Base-by-base conservation (phyloP, 2,797 vertebrate species). In the Cossypha polioptera region DNA sequence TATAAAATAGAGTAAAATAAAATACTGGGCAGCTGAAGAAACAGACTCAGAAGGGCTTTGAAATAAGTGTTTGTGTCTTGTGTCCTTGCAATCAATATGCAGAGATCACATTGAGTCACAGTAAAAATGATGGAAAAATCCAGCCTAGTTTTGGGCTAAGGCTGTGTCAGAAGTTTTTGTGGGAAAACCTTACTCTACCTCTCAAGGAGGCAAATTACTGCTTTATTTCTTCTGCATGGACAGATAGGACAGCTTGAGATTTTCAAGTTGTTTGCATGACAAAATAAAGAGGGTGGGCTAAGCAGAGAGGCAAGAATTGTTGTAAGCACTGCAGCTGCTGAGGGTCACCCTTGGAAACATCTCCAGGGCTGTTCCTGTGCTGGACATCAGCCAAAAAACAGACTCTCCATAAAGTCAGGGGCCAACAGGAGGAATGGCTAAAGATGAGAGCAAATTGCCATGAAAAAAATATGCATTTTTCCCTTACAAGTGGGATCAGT, bases 141-240 rank as follows among this genome's bases (percentile, higher is more conserved):
- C 15, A 26, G 53, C 13, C 6, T 36, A 3, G 5, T 48, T 40
- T 88, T 18, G 21, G 11, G 4, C 2, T 48, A 47, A 57, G 51
- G 18, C 11, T n/a, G 26, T 48, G 17, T 38, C 19, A 59, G 43
- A 77, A 54, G 6, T 26, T 67, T 81, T 77, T 48, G 40, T 82
- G 50, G 8, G 16, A 54, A 19, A 78, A 47, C 4, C 1, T 2
- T 53, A 2, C 2, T 20, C 2, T 51, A 6, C 25, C 5, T 31
- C 24, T 73, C 29, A 57, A 79, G 22, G 33, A 51, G 11, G 7
- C 1, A 73, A 7, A 53, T 42, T 48, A 45, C 26, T 57, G 2
- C 9, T 65, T 75, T 35, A 33, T 48, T 50, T 31, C 5, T 65
- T 53, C 36, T 79, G 4, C n/a, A 72, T 72, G 9, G 9, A 67